Evolutionary conservation across 2,888 invertebrate genomes (phyloP), one percentile per base, ranked within the genome.

Genomic region (Platynereis dumerilii): DNA sequence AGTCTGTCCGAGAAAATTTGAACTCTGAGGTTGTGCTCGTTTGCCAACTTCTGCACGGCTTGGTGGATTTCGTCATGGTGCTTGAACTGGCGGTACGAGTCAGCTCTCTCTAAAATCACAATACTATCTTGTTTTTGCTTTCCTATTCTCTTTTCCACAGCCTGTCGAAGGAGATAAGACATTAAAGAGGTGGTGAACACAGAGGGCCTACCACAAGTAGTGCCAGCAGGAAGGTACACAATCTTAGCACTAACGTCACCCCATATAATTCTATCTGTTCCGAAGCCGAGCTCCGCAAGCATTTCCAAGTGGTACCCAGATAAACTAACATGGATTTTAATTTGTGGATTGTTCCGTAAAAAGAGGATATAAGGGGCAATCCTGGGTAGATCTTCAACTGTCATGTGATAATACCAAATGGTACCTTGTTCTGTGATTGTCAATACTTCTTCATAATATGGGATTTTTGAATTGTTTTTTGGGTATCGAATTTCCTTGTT

Each of bases 331-430:
- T 61, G 61, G n/a, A 61, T 39, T 54, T 54, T 61, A 26, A 61
- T 54, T 28, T 53, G 55, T 2, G 61, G 61, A 34, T 61, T 61
- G 39, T 61, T 39, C 24, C 26, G 20, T 34, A 61, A 42, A 22
- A 61, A 52, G 15, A 52, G 24, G 17, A 61, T 27, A 26, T 61
- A 61, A 15, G 61, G 61, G 2, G 61, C 53, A 7, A 55, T 44
- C 12, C 55, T 29, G 2, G 61, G 39, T 20, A 61, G 42, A 34
- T 61, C 61, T 27, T 61, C 61, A 20, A 61, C 54, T 28, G 61
- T 61, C 24, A n/a, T 34, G 55, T 61, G 61, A 52, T 61, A 61
- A 53, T 61, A 61, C 61, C 61, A 61, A 7, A 61, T 39, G 2
- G 39, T 3, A n/a, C 53, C 54, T 52, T 61, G 61, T 44, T 61